Conservation (phyloP, 2,113 vertebrate genomes). For the Butorides virescens region DNA sequence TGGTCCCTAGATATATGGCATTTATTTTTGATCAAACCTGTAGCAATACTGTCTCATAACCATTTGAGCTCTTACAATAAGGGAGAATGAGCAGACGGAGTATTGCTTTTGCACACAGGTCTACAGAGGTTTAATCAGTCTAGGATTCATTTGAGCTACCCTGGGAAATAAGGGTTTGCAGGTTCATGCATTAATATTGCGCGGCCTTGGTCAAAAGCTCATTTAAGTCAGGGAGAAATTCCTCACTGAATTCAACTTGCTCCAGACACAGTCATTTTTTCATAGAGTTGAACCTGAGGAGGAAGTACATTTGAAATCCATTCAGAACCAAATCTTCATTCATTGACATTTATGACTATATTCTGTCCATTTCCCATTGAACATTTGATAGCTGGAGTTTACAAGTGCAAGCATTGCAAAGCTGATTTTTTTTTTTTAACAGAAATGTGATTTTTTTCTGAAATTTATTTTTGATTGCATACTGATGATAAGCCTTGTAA, state of each 20-base stretch:
- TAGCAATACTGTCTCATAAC: conserved; percentile 42
- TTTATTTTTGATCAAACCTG: conserved; percentile 68
- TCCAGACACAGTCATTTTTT: conserved; percentile 35
- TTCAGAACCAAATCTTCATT: conserved; percentile 31
- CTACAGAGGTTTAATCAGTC: conserved; percentile 58
- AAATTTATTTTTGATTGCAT: conserved; percentile 22
- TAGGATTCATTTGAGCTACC: conserved; percentile 42
- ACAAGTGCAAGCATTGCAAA: background rate
- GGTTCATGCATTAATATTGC: conserved; percentile 46
- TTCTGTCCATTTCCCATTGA: conserved; percentile 4
- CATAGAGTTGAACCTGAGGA: background rate
- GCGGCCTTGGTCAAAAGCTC: conserved; percentile 46
- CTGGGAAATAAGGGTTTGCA: conserved; percentile 56
- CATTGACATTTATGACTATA: conserved; percentile 5
- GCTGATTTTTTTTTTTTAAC: background rate
- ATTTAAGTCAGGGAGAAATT: conserved; percentile 52
- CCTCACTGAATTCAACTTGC: conserved; percentile 13
- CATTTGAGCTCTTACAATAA: conserved; percentile 27
- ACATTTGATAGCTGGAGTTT: background rate
- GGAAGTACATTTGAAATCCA: conserved; percentile 22
- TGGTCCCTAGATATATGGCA: conserved; percentile 46
- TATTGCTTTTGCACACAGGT: conserved; percentile 52
- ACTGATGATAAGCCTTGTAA: conserved; percentile 10
- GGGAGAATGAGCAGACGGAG: conserved; percentile 31
- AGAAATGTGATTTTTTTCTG: background rate